phyloP scores from a whole-genome alignment of 2,797 vertebrate species.

The Protonibea diacanthus region DNA sequence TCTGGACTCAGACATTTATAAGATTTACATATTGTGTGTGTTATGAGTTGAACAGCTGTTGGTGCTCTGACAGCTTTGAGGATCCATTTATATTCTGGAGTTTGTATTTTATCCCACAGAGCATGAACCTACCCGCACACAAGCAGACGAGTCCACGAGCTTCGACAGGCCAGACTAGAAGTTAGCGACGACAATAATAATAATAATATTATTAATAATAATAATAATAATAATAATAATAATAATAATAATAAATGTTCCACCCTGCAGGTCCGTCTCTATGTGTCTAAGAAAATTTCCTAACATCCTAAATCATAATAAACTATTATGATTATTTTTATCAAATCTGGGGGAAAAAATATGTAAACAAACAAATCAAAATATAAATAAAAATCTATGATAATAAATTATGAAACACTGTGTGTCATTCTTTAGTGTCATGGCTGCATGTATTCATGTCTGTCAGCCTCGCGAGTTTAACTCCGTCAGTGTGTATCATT shows the following conservation, averaged over 20 bases:
- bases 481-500: constrained; percentile 15
- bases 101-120: constrained; percentile 25
- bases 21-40: background rate
- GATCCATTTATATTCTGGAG: background rate
- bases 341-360: background rate
- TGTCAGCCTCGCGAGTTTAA: background rate
- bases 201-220: background rate
- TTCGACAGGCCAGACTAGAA: background rate
- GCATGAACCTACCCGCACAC: background rate
- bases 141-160: background rate
- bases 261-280: background rate
- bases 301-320: background rate
- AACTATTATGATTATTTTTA: background rate
- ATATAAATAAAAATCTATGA: background rate
- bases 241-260: background rate
- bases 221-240: background rate
- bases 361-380: background rate
- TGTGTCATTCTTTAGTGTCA: background rate
- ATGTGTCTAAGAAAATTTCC: background rate
- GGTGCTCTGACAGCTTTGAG: background rate
- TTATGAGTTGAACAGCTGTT: background rate
- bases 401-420: background rate
- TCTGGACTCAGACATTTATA: background rate
- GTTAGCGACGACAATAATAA: background rate
- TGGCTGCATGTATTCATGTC: background rate